Evolutionary conservation across 2,888 invertebrate species (phyloP), one percentile per base, ranked within the genome.

Genomic region (Agonopterix subpropinquella): DNA sequence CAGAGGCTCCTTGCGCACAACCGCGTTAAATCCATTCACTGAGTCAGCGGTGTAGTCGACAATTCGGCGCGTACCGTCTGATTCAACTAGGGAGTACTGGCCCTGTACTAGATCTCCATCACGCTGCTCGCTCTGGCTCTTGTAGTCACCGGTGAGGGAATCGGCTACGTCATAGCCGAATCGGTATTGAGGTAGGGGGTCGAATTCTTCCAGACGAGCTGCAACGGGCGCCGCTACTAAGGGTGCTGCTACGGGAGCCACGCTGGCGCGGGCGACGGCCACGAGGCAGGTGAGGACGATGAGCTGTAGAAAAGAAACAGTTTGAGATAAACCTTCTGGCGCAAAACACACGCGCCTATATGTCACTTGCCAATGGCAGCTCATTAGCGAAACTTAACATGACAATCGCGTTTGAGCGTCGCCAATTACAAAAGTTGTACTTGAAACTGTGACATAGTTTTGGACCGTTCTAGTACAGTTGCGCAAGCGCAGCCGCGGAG

Each of bases 181-280:
- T 44, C 68, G 70, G 74, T 92, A 92, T 67, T 90, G 91, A 0
- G 92, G 92, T 47, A 84, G 73, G 0, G 90, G 82, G 64, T 91
- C 90, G 61, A 89, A 89, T 51, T 90, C 78, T 52, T 85, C 86
- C 0, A 84, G 60, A 18, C 62, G 54, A 1, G 72, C 71, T 3
- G 70, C 64, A 0, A 64, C 59, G 0, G 65, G 60, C 0, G 62
- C 62, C 3, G 68, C 67, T 15, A 55, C 59, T 13, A 49, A 36
- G 9, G 48, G 46, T 1, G 49, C 49, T 2, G 52, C 49, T 11
- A 42, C 48, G 10, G 43, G 45, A 2, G 42, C 73, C 42, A 66
- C 68, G 47, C 79, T 64, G 15, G 78, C 73, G 45, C 66, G 73
- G 45, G 70, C 77, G 43, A 75, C 50, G 49, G 81, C 80, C 67